A percentile compares a stretch with the other conserved stretches of the same genome.
Evolutionary conservation across 2,888 invertebrate genomes (phyloP).

Genomic region (Chloromyia formosa): DNA sequence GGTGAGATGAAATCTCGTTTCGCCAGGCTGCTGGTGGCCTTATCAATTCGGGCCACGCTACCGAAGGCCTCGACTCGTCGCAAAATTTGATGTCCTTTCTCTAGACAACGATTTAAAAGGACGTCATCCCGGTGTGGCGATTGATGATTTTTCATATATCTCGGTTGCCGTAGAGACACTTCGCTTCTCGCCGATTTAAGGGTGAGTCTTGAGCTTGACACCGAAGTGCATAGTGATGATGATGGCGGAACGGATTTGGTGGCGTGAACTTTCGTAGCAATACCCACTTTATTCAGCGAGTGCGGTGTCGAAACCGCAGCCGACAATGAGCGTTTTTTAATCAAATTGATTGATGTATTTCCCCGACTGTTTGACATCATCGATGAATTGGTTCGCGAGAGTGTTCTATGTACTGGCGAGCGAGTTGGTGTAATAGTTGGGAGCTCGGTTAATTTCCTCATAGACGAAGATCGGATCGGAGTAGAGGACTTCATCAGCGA

Average conservation of each 20-base stretch:
- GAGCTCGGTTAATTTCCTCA: conserved; percentile 51
- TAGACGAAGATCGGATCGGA: conserved; percentile 46
- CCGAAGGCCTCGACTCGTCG: conserved; percentile 60
- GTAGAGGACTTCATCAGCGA: conserved; percentile 32
- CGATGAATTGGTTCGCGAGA: conserved; percentile 39
- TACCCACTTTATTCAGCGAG: conserved; percentile 52
- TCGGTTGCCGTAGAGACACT: conserved; percentile 46
- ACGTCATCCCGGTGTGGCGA: conserved; percentile 55
- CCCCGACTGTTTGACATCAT: conserved; percentile 34
- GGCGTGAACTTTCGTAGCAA: conserved; percentile 40
- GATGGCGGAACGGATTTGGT: background rate
- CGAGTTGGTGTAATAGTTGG: background rate
- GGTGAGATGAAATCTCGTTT: conserved; percentile 40
- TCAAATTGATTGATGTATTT: conserved; percentile 14
- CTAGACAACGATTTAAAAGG: conserved; percentile 61
- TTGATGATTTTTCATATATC: conserved; percentile 33
- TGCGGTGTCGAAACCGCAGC: conserved; percentile 52
- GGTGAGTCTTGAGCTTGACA: conserved; percentile 27
- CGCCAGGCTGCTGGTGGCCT: background rate
- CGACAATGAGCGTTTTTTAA: conserved; percentile 46
- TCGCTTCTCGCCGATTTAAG: conserved; percentile 52
- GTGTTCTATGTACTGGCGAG: background rate
- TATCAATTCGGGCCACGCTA: conserved; percentile 50
- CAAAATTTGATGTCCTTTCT: conserved; percentile 61
- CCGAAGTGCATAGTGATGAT: background rate